A percentile compares a stretch with the other conserved stretches of the same genome.
phyloP scores from a whole-genome alignment of 2,797 vertebrate species.

The Mallotus villosus region DNA sequence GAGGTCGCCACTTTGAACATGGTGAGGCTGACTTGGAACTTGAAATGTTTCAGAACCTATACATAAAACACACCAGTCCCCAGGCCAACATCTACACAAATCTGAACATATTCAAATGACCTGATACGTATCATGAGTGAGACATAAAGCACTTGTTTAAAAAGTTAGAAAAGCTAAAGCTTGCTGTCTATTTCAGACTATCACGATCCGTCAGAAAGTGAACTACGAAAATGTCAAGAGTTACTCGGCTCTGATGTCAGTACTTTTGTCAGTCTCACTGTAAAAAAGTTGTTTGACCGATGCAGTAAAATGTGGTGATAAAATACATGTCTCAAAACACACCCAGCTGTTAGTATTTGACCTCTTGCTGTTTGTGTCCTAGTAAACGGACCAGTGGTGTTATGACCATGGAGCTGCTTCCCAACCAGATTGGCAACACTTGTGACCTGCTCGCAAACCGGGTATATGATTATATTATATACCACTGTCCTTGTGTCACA shows the following conservation, averaged over 20 bases:
- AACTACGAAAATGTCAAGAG: constrained; percentile 9
- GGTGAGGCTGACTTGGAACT: constrained; percentile 4
- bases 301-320: neutral
- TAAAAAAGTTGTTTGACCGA: neutral
- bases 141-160: constrained; percentile 3
- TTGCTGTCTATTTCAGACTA: constrained; percentile 14
- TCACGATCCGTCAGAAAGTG: constrained; percentile 10
- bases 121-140: neutral
- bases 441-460: constrained; percentile 8
- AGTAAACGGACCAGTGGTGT: constrained; percentile 15
- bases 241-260: constrained; percentile 23
- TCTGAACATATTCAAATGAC: too few species aligned
- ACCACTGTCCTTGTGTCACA: too few species aligned
- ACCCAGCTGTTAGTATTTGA: neutral
- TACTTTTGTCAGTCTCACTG: neutral
- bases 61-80: neutral
- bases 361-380: neutral
- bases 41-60: neutral
- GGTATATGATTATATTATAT: neutral
- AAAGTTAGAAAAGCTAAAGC: neutral
- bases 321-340: neutral
- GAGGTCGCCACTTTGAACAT: constrained; percentile 18
- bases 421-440: constrained; percentile 23
- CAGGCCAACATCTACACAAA: neutral
- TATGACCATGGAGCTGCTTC: constrained; percentile 20